Evolutionary conservation across 2,113 vertebrate species (phyloP).

Genomic region (Microtus montanus): DNA sequence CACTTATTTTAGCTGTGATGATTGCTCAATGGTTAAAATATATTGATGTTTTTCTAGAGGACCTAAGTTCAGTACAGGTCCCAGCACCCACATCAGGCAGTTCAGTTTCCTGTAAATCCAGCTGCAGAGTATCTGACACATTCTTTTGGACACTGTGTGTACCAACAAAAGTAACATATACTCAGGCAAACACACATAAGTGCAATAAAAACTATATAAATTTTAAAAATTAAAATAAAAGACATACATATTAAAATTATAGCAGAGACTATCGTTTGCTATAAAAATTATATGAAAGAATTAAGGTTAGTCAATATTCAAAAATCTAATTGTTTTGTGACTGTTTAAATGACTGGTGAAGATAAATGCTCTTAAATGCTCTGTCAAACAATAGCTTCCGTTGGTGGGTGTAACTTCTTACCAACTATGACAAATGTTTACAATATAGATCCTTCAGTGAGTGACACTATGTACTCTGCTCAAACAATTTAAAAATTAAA

Average conservation of each 20-base stretch:
- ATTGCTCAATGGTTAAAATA: neutral
- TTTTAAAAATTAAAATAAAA: neutral
- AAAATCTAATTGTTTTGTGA: neutral
- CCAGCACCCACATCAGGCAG: fast-evolving
- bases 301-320: neutral
- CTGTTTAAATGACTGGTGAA: neutral
- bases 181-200: neutral
- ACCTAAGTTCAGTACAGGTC: neutral
- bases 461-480: neutral
- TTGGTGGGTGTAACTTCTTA: fast-evolving
- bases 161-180: no score
- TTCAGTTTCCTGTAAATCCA: neutral
- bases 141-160: neutral
- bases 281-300: neutral
- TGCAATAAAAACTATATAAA: neutral
- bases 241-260: neutral
- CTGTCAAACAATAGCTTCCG: neutral
- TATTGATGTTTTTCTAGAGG: neutral
- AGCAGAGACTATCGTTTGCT: neutral
- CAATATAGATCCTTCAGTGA: fast-evolving
- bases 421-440: neutral
- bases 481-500: neutral
- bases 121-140: neutral
- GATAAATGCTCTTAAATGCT: neutral
- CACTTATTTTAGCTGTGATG: neutral